Percentiles rank a stretch among this genome's conserved stretches.
These are phyloP conservation scores for Gymnoscelis rufifasciata DNA, from an alignment of 2,888 invertebrate genomes.

Conservation along the genomic window DNA sequence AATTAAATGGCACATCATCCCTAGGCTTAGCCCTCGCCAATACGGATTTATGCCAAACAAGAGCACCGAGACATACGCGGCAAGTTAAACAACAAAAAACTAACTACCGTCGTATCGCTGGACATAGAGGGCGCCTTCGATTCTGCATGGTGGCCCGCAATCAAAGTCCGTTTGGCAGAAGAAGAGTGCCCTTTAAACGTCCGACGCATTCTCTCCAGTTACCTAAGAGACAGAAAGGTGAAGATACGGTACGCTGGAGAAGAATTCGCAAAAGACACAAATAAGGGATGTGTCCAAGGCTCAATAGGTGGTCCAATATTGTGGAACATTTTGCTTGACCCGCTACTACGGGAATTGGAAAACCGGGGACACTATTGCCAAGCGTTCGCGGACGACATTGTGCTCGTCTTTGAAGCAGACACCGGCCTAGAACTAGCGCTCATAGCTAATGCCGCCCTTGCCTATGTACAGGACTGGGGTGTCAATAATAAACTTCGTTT, in stretches of 20 bases:
- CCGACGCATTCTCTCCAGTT: conserved; percentile 7
- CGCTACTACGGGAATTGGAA: conserved; percentile 5
- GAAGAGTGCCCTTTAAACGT: conserved; percentile 6
- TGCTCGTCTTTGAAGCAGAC: conserved; percentile 13
- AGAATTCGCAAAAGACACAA: not conserved
- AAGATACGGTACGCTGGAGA: conserved; percentile 20
- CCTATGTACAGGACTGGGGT: conserved; percentile 9
- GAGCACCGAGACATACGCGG: conserved; percentile 6
- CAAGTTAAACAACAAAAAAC: conserved; percentile 1
- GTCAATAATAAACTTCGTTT: conserved; percentile 7
- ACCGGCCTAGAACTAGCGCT: conserved; percentile 9
- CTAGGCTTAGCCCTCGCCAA: not conserved
- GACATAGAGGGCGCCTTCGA: not conserved
- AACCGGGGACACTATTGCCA: conserved; percentile 7
- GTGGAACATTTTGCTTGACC: conserved; percentile 25
- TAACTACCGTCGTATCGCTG: not conserved
- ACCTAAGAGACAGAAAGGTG: conserved; percentile 8
- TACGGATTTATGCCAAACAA: conserved; percentile 1
- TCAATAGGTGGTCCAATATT: conserved; percentile 7
- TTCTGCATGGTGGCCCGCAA: conserved; percentile 7
- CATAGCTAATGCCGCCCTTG: conserved; percentile 21
- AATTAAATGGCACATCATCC: conserved; percentile 3
- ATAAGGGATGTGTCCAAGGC: conserved; percentile 3
- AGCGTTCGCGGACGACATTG: conserved; percentile 19
- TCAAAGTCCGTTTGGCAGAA: conserved; percentile 10